These are phyloP conservation scores for Sebastes flavidus DNA, from an alignment of 2,797 vertebrate genomes.

Conservation along the genomic window DNA sequence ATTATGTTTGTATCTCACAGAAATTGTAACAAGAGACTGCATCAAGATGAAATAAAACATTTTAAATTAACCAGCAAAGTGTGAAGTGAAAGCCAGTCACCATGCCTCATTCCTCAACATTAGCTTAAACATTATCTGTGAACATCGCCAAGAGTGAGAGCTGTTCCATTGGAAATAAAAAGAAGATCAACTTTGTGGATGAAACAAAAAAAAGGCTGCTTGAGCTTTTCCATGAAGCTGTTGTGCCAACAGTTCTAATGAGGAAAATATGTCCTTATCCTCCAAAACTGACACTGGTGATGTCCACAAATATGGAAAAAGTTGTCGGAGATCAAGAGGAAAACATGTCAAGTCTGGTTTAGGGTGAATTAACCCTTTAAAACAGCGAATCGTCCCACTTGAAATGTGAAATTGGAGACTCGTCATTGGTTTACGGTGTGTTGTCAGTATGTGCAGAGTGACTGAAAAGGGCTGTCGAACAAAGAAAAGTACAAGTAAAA, in stretches of 20 bases:
- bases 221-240: constrained; percentile 48
- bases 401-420: neutral
- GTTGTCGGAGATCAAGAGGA: constrained; percentile 39
- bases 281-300: constrained; percentile 46
- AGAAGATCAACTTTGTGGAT: constrained; percentile 22
- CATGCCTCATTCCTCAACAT: neutral
- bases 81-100: neutral
- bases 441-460: neutral
- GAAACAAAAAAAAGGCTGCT: constrained; percentile 29
- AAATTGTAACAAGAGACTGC: neutral
- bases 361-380: constrained; percentile 32
- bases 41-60: neutral
- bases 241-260: constrained; percentile 50
- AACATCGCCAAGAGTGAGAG: neutral
- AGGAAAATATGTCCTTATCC: constrained; percentile 62
- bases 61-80: neutral
- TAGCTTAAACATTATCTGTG: neutral
- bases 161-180: constrained; percentile 36
- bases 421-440: neutral
- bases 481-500: constrained; percentile 18
- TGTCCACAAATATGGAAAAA: constrained; percentile 47
- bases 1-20: neutral
- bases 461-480: constrained; percentile 1
- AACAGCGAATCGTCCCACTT: constrained; percentile 5
- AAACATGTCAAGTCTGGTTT: constrained; percentile 46